Percentiles rank a stretch among this genome's conserved stretches.
Evolutionary conservation across 2,113 vertebrate species (phyloP).

Genomic region (Plectropomus leopardus): DNA sequence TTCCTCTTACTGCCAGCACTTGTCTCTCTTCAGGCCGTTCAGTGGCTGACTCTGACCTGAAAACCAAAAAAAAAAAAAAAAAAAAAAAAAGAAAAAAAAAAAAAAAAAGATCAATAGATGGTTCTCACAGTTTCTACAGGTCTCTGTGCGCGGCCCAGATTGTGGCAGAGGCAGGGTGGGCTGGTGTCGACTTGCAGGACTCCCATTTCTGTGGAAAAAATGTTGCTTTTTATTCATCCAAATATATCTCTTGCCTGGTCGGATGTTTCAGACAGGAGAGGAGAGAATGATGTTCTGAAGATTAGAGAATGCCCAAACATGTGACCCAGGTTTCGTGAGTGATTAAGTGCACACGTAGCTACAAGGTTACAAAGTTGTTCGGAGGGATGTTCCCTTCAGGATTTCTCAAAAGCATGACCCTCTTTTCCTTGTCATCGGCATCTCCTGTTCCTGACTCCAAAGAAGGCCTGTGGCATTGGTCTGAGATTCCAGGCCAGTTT

Average conservation of each 20-base stretch:
- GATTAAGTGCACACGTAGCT: constrained; percentile 45
- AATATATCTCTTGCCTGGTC: background rate
- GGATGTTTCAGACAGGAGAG: constrained; percentile 40
- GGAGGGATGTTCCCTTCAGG: constrained; percentile 19
- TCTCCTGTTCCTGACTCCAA: constrained; percentile 17
- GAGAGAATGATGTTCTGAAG: constrained; percentile 61
- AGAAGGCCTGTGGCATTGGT: constrained; percentile 36
- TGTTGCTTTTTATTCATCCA: background rate
- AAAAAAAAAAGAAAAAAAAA: constrained; percentile 10
- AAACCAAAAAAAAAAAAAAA: constrained; percentile 40
- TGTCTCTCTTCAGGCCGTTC: constrained; percentile 77
- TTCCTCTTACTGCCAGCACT: constrained; percentile 51
- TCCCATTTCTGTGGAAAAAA: constrained; percentile 12
- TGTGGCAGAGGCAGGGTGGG: constrained; percentile 62
- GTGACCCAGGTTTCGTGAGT: constrained; percentile 17
- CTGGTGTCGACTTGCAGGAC: constrained; percentile 46
- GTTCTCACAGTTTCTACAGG: constrained; percentile 81
- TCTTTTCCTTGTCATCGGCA: background rate
- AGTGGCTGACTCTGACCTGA: constrained; percentile 76
- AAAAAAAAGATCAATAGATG: constrained; percentile 63
- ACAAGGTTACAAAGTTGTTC: constrained; percentile 41
- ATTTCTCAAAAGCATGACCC: constrained; percentile 2
- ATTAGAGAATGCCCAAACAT: constrained; percentile 59
- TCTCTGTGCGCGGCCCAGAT: constrained; percentile 68
- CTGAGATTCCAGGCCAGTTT: constrained; percentile 20